Percentiles rank a stretch among this genome's conserved stretches.
phyloP scores from a whole-genome alignment of 1,140 invertebrate genomes.

The Oppia nitens region DNA sequence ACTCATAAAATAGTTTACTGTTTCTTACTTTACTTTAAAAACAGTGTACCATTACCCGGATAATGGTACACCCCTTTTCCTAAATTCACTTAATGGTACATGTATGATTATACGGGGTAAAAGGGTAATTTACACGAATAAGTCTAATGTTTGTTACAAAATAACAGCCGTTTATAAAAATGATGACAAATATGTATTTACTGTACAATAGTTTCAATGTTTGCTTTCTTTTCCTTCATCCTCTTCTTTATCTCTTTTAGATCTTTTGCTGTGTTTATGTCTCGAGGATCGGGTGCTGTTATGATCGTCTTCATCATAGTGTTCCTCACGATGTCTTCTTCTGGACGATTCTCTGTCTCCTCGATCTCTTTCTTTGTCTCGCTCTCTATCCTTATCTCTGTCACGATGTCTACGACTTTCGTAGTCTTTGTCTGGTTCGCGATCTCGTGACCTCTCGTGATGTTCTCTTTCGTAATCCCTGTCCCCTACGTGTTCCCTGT shows the following conservation, averaged over 20 bases:
- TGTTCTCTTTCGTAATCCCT: slow-evolving; percentile 17
- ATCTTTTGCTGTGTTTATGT: slow-evolving; percentile 22
- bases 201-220: too few relatives aligned
- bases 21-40: too few relatives aligned
- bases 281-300: slow-evolving; percentile 19
- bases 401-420: slow-evolving; percentile 19
- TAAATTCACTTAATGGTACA: too few relatives aligned
- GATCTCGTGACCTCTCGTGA: slow-evolving; percentile 17
- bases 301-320: slow-evolving; percentile 18
- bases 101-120: too few relatives aligned
- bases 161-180: too few relatives aligned
- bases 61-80: too few relatives aligned
- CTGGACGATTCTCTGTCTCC: not conserved
- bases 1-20: too few relatives aligned
- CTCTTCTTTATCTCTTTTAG: slow-evolving; percentile 23
- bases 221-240: not conserved
- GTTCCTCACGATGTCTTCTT: slow-evolving; percentile 20
- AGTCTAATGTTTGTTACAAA: too few relatives aligned
- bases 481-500: slow-evolving; percentile 17
- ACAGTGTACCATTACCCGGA: too few relatives aligned
- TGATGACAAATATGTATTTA: too few relatives aligned
- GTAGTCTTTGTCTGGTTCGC: slow-evolving; percentile 13
- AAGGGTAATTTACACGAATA: too few relatives aligned
- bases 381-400: slow-evolving; percentile 10
- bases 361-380: not conserved